Base-by-base conservation (phyloP, 35 echinoderm and acorn worm genomes). In the Stichopus chloronotus region DNA sequence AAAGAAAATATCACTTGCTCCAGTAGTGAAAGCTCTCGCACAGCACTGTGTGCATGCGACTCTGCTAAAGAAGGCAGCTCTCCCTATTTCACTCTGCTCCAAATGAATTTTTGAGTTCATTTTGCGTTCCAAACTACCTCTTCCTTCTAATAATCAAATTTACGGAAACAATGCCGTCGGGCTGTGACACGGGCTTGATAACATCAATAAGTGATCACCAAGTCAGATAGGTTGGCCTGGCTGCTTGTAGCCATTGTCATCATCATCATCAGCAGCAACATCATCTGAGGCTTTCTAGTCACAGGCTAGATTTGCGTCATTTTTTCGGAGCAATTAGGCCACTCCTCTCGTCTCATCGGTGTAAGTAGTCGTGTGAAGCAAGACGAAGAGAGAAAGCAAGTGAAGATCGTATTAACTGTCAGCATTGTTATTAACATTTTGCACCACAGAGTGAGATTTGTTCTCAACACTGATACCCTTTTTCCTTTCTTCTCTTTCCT, bases 71-170 rank as follows among this genome's bases (percentile, higher is more conserved):
- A 43, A 43, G 30, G 30, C 30, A 43, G 30, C 30, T 43, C 30
- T 43, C 30, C 30, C 30, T 43, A 43, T 43, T 43, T 43, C 30
- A 43, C 30, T 74, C 19, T 65, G 19, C 69, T 19, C 69, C 69
- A 74, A 74, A 74, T 74, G 11, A 74, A 74, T 74, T 74, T 74
- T 74, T 14, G 69, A 74, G 69, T 74, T 74, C 69, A 74, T 74
- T 74, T 74, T 74, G 69, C 22, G 17, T 74, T 74, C 22, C 17
- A 74, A 74, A 74, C 69, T 74, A n/a, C 69, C 22, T 74, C 69
- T 74, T n/a, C 69, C 69, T 74, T 74, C 69, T n/a, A 74, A 74
- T 74, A 74, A 74, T 74, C 69, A 74, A 74, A 74, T 74, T 74
- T 74, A 74, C 2, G 69, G 69, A 74, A 74, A 74, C 69, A 74